Percentiles rank a stretch among this genome's conserved stretches.
Conservation (phyloP, 2,113 vertebrate genomes). For the Sapajus apella region DNA sequence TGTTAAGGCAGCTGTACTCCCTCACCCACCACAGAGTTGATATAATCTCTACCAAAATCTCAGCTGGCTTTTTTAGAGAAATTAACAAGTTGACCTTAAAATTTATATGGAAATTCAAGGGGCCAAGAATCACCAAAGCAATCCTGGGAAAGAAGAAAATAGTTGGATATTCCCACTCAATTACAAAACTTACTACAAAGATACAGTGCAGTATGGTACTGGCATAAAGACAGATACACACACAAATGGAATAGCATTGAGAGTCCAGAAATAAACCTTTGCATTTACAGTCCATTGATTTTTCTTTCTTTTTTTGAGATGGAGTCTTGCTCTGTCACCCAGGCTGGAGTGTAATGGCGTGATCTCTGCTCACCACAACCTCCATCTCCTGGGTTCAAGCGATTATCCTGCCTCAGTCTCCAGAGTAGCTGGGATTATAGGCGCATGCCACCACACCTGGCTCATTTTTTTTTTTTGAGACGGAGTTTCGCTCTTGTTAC, state of each 20-base stretch:
- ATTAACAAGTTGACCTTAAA: not conserved
- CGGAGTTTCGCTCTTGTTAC: too few species aligned
- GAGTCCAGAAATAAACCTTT: not conserved
- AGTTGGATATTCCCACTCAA: not conserved
- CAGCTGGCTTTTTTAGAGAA: not conserved
- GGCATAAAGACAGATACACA: not conserved
- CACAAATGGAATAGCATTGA: not conserved
- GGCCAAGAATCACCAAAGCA: not conserved
- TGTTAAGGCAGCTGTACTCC: not conserved
- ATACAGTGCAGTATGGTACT: not conserved
- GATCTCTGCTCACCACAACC: not conserved
- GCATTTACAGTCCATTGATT: not conserved
- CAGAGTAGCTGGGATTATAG: not conserved
- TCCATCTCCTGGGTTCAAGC: not conserved
- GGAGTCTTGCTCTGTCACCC: not conserved
- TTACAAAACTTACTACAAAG: not conserved
- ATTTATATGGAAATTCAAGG: not conserved
- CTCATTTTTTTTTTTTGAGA: not conserved
- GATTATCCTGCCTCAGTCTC: not conserved
- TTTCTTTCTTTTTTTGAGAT: not conserved
- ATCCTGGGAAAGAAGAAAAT: not conserved
- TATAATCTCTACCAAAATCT: not conserved
- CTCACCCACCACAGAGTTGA: not conserved
- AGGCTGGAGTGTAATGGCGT: not conserved
- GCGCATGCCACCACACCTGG: rapidly evolving